A percentile compares a stretch with the other conserved stretches of the same genome.
These are phyloP conservation scores for Hystrix brachyura DNA, from an alignment of 2,113 vertebrate genomes.

Conservation along the genomic window DNA sequence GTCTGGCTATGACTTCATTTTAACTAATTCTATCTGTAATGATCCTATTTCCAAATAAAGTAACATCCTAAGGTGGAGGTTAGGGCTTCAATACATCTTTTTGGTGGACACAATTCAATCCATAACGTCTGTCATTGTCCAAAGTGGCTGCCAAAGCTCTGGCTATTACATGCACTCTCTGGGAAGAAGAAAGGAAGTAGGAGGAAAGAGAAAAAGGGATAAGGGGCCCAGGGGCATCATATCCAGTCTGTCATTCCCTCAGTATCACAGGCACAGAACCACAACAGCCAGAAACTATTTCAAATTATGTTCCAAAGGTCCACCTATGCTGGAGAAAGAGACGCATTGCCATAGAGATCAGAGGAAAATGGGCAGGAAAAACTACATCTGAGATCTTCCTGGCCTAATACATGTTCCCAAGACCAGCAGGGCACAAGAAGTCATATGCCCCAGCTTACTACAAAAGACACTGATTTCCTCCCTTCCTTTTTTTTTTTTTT, in stretches of 20 bases:
- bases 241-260: background rate
- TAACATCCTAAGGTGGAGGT: background rate
- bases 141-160: background rate
- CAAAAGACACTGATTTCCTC: background rate
- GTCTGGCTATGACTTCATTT: no score
- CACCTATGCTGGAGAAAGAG: background rate
- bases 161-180: background rate
- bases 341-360: background rate
- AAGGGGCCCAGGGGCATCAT: background rate
- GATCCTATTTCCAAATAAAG: background rate
- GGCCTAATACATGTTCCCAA: background rate
- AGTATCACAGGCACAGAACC: background rate
- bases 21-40: no score
- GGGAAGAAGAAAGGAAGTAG: background rate
- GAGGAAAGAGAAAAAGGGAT: background rate
- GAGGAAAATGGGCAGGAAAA: background rate
- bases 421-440: background rate
- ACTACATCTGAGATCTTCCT: background rate
- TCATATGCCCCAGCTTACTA: background rate
- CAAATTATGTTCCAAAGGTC: background rate
- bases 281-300: background rate
- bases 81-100: background rate
- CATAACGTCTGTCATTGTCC: background rate
- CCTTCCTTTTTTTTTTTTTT: no score
- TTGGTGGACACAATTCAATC: background rate